Evolutionary conservation across 2,888 invertebrate species (phyloP), one percentile per base, ranked within the genome.

Genomic region (Trachelus stipa): DNA sequence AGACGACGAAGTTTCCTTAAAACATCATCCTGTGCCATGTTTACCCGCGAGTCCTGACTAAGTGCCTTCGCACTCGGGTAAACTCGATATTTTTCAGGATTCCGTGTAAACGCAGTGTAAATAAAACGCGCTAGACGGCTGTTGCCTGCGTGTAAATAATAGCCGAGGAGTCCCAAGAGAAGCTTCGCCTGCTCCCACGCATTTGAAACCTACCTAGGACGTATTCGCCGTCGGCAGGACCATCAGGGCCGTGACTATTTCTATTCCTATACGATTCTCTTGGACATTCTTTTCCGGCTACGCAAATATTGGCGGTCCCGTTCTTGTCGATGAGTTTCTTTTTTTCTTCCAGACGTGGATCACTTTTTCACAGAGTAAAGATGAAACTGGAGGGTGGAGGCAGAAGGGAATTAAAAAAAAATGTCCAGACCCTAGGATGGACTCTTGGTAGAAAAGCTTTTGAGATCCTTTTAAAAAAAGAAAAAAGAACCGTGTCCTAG

Each of bases 31-130:
- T 34, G 34, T 35, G 34, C 30, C 78, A 75, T 85, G 83, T 86
- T 86, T 86, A 78, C 82, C 68, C 79, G 83, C 85, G 83, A 83
- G 81, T 81, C 82, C 79, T 73, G 80, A 82, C 84, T 86, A 86
- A 86, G 86, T 86, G 86, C 81, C 81, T 73, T 69, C 74, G 74
- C 74, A 75, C 73, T 37, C 69, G 75, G 35, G 87, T 84, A 87
- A 87, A 88, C 86, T 86, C 81, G 76, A 76, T 78, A 78, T 85
- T 87, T 83, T 56, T 83, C 82, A 84, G 82, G 83, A 86, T 88
- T 88, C 86, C 88, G 82, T 85, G 85, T 88, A 86, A 85, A 85
- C 85, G 81, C 76, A 83, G 76, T 79, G 83, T 82, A 87, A 87
- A 88, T 83, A 87, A 74, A 83, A 77, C 74, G 80, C 79, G 80